A percentile compares a stretch with the other conserved stretches of the same genome.
Evolutionary conservation across 1,140 invertebrate genomes (phyloP).

Genomic region (Heliconius eleuchia): DNA sequence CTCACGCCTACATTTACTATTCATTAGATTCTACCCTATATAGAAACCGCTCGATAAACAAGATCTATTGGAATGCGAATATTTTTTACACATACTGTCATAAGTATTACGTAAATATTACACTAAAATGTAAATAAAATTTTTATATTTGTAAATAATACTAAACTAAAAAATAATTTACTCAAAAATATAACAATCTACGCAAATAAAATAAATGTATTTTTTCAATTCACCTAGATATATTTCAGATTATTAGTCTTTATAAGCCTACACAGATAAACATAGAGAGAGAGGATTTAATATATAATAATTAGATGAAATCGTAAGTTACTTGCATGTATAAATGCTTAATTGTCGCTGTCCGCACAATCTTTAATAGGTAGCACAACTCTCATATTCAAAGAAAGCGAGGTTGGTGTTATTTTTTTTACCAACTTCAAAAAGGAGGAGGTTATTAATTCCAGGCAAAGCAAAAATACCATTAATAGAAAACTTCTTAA

Average conservation of each 20-base stretch:
- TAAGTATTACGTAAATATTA: neutral
- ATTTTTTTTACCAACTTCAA: slow-evolving; percentile 16
- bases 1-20: slow-evolving; percentile 60
- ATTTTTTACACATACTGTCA: slow-evolving; percentile 42
- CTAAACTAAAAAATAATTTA: neutral
- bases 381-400: slow-evolving; percentile 36
- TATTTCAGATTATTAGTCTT: neutral
- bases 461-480: too few relatives aligned
- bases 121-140: neutral
- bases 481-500: too few relatives aligned
- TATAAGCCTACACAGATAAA: slow-evolving; percentile 17
- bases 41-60: slow-evolving; percentile 59
- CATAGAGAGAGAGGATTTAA: slow-evolving; percentile 37
- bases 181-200: neutral
- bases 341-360: slow-evolving; percentile 39
- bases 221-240: neutral
- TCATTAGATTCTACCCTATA: slow-evolving; percentile 68
- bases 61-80: slow-evolving; percentile 49
- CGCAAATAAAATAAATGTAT: neutral
- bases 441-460: too few relatives aligned
- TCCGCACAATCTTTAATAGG: slow-evolving; percentile 32
- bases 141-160: neutral
- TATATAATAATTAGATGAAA: slow-evolving; percentile 40
- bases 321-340: slow-evolving; percentile 32
- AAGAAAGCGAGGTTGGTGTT: slow-evolving; percentile 43